These are phyloP conservation scores for Scolopax bukidnonensis DNA, from an alignment of 2,797 vertebrate species.

Conservation along the genomic window DNA sequence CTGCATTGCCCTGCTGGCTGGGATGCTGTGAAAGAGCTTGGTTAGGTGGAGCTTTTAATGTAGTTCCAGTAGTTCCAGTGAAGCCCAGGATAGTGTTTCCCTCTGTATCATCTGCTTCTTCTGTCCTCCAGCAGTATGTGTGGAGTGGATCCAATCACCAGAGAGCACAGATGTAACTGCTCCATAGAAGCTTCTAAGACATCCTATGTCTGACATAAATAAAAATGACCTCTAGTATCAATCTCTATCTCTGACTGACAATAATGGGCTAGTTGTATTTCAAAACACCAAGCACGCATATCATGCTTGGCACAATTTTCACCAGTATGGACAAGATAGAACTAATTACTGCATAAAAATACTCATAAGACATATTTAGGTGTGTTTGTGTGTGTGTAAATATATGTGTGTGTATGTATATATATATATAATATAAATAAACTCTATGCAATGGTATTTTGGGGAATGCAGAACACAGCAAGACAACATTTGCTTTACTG, in stretches of 20 bases:
- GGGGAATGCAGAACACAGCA: background rate
- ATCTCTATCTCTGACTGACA: conserved; percentile 3
- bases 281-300: background rate
- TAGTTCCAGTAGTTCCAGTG: background rate
- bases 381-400: background rate
- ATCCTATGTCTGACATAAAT: conserved; percentile 60
- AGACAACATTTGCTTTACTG: background rate
- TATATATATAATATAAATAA: background rate
- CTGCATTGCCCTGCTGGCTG: background rate
- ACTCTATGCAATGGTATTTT: background rate
- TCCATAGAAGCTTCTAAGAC: conserved; percentile 55
- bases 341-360: conserved; percentile 12
- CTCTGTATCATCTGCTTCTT: conserved; percentile 15
- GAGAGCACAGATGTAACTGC: conserved; percentile 52
- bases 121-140: conserved; percentile 17
- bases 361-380: background rate
- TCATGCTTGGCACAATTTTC: conserved; percentile 5
- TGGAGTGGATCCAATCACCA: conserved; percentile 42
- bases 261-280: background rate
- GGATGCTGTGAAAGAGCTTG: background rate
- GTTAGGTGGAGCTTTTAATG: background rate
- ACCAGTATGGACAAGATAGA: background rate
- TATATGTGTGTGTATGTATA: background rate
- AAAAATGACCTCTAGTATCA: conserved; percentile 54
- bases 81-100: background rate